phyloP scores from a whole-genome alignment of 37 sponge, comb jelly and placozoan genomes.

The Ephydatia muelleri region DNA sequence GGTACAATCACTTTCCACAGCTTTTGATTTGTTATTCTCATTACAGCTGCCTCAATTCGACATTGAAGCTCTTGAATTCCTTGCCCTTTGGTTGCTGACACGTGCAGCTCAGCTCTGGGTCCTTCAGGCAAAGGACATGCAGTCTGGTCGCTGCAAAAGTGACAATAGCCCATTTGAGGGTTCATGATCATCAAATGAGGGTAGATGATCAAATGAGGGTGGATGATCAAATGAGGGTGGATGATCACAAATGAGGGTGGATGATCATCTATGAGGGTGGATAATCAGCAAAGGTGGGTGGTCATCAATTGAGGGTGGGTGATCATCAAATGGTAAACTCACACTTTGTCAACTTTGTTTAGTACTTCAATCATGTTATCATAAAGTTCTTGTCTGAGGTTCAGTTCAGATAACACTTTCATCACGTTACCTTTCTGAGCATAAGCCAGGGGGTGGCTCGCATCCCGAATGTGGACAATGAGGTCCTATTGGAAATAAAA shows the following conservation, averaged over 20 bases:
- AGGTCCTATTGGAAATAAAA: constrained; percentile 39
- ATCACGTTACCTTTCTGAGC: constrained; percentile 53
- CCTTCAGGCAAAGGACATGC: not conserved
- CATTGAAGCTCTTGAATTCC: constrained; percentile 14
- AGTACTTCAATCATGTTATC: constrained; percentile 55
- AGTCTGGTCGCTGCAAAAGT: not conserved
- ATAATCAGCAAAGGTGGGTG: no score
- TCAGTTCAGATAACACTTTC: constrained; percentile 41
- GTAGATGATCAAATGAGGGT: no score
- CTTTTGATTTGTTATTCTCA: constrained; percentile 38
- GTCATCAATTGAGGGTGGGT: no score
- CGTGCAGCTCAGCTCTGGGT: not conserved
- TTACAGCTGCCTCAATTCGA: constrained; percentile 25
- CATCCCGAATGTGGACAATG: constrained; percentile 52
- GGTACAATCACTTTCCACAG: constrained; percentile 41
- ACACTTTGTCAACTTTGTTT: constrained; percentile 66
- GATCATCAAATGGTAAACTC: no score
- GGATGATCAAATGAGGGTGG: not conserved
- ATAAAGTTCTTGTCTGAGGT: constrained; percentile 16
- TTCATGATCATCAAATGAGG: no score
- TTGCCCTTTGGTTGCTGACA: constrained; percentile 47
- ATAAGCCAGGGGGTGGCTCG: constrained; percentile 57
- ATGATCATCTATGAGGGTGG: no score
- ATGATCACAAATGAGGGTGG: not conserved
- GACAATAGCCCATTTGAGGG: no score